Base-by-base conservation (phyloP, 2,113 vertebrate species). In the Coregonus clupeaformis region DNA sequence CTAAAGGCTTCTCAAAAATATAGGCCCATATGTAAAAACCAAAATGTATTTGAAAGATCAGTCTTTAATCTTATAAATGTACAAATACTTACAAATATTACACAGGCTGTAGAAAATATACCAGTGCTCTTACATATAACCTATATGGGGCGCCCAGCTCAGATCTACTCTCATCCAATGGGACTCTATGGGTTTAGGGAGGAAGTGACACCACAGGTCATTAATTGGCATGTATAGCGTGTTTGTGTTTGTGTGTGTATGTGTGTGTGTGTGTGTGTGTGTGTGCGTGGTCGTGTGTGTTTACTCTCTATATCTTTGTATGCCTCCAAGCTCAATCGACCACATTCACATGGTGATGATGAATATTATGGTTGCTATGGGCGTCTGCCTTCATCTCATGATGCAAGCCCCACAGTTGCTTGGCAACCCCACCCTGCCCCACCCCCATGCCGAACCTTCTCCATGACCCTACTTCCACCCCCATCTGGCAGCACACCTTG, bases 401-500 rank as follows among this genome's bases (percentile, higher is more conserved):
- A 29, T 76, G 29, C 25, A 89, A 66, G 59, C 67, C 80, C 90
- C 91, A 92, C 63, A 90, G 82, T 16, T 82, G 88, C 68, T 82
- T 71, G 22, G 82, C 77, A 52, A 76, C 85, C 62, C 84, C 80
- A 49, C 78, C 80, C 79, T 86, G 87, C 71, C 76, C 72, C 63
- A 74, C 76, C 63, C 78, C 77, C 36, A 87, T 77, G 5, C 64
- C 62, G 1, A 16, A 24, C 62, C 47, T 79, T 86, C 66, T 82
- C 78, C 73, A 79, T 16, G 25, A 81, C 72, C 66, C 73, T 3
- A 55, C 71, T 7, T 7, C 36, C 36, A 42, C 36, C 73, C 84
- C 87, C 79, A 90, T 77, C 83, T 92, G 91, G 87, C 78, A 91
- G 84, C 92, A 94, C 45, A 85, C 85, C 85, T 90, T 92, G 77